A percentile compares a stretch with the other conserved stretches of the same genome.
These are phyloP conservation scores for Clepsis dumicolana DNA, from an alignment of 2,888 invertebrate species.

Conservation along the genomic window DNA sequence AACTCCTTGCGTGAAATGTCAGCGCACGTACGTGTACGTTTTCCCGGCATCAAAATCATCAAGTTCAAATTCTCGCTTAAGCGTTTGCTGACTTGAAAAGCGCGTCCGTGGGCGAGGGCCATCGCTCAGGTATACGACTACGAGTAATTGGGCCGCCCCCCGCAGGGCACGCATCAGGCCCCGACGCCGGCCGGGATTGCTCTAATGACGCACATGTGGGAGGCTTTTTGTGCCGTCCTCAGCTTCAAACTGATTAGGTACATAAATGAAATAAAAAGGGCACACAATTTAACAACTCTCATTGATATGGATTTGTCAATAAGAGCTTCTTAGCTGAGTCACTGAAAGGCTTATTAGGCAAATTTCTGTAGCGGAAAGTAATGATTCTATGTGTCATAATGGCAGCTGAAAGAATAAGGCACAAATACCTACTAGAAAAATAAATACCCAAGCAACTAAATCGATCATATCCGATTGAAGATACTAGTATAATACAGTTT, in stretches of 20 bases:
- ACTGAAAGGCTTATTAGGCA: neutral
- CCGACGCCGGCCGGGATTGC: slow-evolving; percentile 68
- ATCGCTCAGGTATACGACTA: slow-evolving; percentile 60
- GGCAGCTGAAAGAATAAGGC: too few relatives aligned
- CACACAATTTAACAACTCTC: slow-evolving; percentile 42
- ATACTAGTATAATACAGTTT: too few relatives aligned
- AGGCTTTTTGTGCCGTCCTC: slow-evolving; percentile 66
- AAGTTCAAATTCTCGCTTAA: slow-evolving; percentile 17
- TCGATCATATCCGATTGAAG: too few relatives aligned
- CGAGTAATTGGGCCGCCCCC: slow-evolving; percentile 70
- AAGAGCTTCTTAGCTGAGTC: neutral
- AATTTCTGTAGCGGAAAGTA: neutral
- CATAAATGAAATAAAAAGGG: slow-evolving; percentile 48
- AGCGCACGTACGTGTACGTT: neutral
- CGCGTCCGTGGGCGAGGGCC: slow-evolving; percentile 44
- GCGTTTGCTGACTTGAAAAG: slow-evolving; percentile 29
- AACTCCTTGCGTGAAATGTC: neutral
- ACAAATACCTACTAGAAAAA: too few relatives aligned
- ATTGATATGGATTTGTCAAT: slow-evolving; percentile 13
- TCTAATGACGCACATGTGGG: slow-evolving; percentile 75
- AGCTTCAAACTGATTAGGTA: slow-evolving; percentile 55
- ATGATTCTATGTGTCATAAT: neutral
- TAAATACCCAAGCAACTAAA: too few relatives aligned
- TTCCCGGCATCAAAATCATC: neutral
- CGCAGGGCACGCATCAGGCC: slow-evolving; percentile 70